Conservation (phyloP, 2,888 invertebrate species). For the Poecilus cupreus region DNA sequence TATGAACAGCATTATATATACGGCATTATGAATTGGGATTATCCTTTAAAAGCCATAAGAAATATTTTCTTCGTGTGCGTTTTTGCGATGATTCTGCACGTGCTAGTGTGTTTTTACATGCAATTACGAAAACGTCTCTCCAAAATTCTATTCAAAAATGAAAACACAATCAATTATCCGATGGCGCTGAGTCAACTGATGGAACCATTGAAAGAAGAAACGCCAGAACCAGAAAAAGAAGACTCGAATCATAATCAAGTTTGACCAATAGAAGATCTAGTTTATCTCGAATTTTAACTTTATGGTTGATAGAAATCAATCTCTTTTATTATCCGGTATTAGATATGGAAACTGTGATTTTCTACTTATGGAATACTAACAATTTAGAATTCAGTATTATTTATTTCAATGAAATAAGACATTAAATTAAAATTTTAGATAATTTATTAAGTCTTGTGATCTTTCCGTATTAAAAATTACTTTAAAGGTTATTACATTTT, state of each 20-base stretch:
- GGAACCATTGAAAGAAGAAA: constrained; percentile 11
- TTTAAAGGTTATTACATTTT: neutral
- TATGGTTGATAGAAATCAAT: neutral
- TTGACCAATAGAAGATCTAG: neutral
- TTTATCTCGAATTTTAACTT: neutral
- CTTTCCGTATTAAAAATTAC: neutral
- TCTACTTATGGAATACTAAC: neutral
- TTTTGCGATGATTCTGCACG: constrained; percentile 18
- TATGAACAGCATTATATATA: constrained; percentile 38
- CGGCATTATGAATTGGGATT: constrained; percentile 42
- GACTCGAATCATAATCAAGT: neutral
- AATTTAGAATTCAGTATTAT: constrained; percentile 14
- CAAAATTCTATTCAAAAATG: neutral
- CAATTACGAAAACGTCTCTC: constrained; percentile 29
- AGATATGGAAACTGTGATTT: constrained; percentile 14
- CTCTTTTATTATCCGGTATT: neutral
- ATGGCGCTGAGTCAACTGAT: neutral
- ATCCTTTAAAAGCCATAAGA: neutral
- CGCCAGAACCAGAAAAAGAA: neutral
- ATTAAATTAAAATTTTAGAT: neutral
- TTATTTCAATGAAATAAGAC: constrained; percentile 29
- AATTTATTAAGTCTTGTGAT: constrained; percentile 6
- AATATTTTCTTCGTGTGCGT: constrained; percentile 8
- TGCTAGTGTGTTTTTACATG: constrained; percentile 11
- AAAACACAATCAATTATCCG: too few relatives aligned